Conservation (phyloP, 2,888 invertebrate genomes). For the Craniophora ligustri region DNA sequence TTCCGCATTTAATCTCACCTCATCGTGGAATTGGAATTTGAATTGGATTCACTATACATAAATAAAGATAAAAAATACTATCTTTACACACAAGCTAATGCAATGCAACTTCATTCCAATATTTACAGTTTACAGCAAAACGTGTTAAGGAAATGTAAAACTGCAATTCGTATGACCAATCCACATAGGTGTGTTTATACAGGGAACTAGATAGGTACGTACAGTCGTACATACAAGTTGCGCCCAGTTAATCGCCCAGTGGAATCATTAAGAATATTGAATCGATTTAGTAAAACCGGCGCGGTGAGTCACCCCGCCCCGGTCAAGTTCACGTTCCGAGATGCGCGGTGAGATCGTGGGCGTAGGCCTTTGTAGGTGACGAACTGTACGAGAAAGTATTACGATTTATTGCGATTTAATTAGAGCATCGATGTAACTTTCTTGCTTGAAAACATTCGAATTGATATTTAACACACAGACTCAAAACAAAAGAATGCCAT, state of each 20-base stretch:
- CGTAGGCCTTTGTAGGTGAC: slow-evolving; percentile 46
- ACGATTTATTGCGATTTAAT: slow-evolving; percentile 32
- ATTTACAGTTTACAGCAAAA: slow-evolving; percentile 23
- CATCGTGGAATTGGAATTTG: too few relatives aligned
- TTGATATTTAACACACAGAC: too few relatives aligned
- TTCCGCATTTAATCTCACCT: slow-evolving; percentile 3
- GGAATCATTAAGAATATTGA: slow-evolving; percentile 42
- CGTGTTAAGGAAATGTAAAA: background rate
- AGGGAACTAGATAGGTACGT: slow-evolving; percentile 3
- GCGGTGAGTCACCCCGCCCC: slow-evolving; percentile 59
- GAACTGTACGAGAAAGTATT: slow-evolving; percentile 22
- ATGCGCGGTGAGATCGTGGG: slow-evolving; percentile 43
- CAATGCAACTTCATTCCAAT: slow-evolving; percentile 15
- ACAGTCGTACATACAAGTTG: too few relatives aligned
- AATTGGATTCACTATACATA: slow-evolving; percentile 12
- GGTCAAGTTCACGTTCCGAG: slow-evolving; percentile 66
- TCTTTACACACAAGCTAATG: slow-evolving; percentile 2
- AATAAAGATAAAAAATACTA: slow-evolving; percentile 1
- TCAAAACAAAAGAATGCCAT: too few relatives aligned
- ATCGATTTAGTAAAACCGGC: slow-evolving; percentile 48
- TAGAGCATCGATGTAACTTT: too few relatives aligned
- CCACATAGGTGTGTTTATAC: slow-evolving; percentile 8
- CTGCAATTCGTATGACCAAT: slow-evolving; percentile 12
- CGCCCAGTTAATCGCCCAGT: slow-evolving; percentile 6
- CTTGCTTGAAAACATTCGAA: too few relatives aligned